Evolutionary conservation across 2,797 vertebrate species (phyloP).

Genomic region (Esox masquinongy): DNA sequence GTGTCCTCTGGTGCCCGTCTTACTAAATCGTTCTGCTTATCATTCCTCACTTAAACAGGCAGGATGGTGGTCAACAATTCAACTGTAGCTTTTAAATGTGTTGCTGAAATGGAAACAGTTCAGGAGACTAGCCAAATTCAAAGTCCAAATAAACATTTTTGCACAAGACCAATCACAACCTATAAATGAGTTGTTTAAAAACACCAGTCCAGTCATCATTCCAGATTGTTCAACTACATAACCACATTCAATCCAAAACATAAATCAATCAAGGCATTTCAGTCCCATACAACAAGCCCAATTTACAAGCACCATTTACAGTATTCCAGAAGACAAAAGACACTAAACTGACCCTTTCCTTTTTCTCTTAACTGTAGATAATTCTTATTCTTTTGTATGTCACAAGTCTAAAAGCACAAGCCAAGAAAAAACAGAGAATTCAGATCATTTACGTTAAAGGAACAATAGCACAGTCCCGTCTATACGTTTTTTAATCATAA

Average conservation of each 20-base stretch:
- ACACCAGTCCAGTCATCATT: background rate
- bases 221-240: background rate
- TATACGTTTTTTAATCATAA: slow-evolving; percentile 48
- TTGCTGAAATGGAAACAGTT: slow-evolving; percentile 18
- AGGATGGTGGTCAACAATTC: no score
- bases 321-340: background rate
- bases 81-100: background rate
- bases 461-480: slow-evolving; percentile 48
- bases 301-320: background rate
- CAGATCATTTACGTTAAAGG: slow-evolving; percentile 58
- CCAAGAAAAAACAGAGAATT: slow-evolving; percentile 45
- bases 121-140: slow-evolving; percentile 41
- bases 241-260: background rate
- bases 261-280: background rate
- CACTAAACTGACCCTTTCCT: background rate
- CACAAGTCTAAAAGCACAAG: slow-evolving; percentile 48
- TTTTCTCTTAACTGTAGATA: background rate
- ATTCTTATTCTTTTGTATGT: slow-evolving; percentile 39
- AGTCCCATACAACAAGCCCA: background rate
- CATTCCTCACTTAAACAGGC: no score
- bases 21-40: background rate
- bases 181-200: slow-evolving; percentile 20
- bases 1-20: no score
- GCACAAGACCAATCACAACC: slow-evolving; percentile 15
- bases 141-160: slow-evolving; percentile 22